Conservation (phyloP, 2,797 vertebrate genomes). For the Chiloscyllium punctatum region DNA sequence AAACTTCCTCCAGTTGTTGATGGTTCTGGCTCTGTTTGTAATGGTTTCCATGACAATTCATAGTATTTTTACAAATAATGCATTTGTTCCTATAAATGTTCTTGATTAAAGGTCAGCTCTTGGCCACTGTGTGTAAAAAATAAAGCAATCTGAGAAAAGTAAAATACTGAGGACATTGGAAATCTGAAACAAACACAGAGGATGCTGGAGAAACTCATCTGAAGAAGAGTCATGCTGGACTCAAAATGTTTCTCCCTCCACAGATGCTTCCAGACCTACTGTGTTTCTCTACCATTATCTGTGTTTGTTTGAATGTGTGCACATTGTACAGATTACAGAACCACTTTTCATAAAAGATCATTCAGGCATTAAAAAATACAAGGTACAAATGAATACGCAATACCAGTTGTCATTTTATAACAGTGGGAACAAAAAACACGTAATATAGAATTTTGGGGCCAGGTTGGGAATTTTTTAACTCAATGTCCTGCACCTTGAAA, state of each 20-base stretch:
- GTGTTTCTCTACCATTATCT: too few relatives aligned
- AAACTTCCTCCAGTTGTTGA: background rate
- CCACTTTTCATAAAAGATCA: background rate
- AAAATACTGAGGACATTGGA: too few relatives aligned
- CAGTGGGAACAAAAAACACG: background rate
- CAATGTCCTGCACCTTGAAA: background rate
- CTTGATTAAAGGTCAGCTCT: background rate
- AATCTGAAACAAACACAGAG: too few relatives aligned
- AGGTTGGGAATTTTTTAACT: background rate
- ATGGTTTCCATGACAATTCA: background rate
- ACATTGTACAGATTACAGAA: background rate
- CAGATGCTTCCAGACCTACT: too few relatives aligned
- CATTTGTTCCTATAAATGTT: background rate
- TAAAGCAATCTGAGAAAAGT: too few relatives aligned
- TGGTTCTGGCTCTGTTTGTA: background rate
- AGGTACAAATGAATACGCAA: too few relatives aligned
- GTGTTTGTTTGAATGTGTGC: background rate
- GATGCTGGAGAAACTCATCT: too few relatives aligned
- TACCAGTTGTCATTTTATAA: background rate
- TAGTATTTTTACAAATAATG: background rate
- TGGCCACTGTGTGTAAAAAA: background rate
- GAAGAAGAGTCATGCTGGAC: too few relatives aligned
- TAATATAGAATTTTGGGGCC: background rate
- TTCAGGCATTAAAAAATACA: background rate
- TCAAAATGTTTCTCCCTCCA: too few relatives aligned